Evolutionary conservation across 2,113 vertebrate species (phyloP), one percentile per base, ranked within the genome.

Genomic region (Oenanthe melanoleuca): DNA sequence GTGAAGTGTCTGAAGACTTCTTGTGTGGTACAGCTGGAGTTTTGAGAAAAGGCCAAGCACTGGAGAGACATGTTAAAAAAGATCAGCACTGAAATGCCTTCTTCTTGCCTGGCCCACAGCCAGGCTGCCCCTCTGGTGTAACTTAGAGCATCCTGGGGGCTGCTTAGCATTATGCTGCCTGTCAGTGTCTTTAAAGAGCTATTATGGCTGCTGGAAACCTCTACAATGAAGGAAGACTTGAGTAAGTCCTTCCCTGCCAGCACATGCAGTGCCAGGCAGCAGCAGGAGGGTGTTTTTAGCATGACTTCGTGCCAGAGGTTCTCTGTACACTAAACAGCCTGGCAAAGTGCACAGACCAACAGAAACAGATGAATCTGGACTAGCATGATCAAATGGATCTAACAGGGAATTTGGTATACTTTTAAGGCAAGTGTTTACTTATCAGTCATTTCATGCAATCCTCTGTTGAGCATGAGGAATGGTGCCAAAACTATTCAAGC

Each of bases 181-280:
- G 91, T 85, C 87, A 95, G 53, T 69, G 70, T 67, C 86, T 92
- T 89, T 83, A 86, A 80, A 94, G 89, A 93, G 74, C 92, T 82
- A 44, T 89, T 95, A 73, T 44, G 22, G 71, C 81, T 93, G 71
- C 81, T 78, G 74, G 44, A 25, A 89, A 64, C 74, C 67, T 60
- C 74, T 66, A 56, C 79, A 77, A 66, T 78, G 92, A 85, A 66
- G 63, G 29, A 61, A 77, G 69, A 92, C 82, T 88, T 60, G 26
- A 81, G 42, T 64, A 45, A 88, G 55, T 70, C 77, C 84, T 96
- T 92, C 79, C 42, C 81, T 94, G 92, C 81, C 92, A 96, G 71
- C 60, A 71, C 22, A 80, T 47, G 17, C 66, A 65, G 61, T 87
- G 89, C 94, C 94, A 94, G 75, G 64, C 85, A 96, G 74, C 93